Evolutionary conservation across 2,113 vertebrate genomes (phyloP), one percentile per base, ranked within the genome.

Genomic region (Sprattus sprattus): DNA sequence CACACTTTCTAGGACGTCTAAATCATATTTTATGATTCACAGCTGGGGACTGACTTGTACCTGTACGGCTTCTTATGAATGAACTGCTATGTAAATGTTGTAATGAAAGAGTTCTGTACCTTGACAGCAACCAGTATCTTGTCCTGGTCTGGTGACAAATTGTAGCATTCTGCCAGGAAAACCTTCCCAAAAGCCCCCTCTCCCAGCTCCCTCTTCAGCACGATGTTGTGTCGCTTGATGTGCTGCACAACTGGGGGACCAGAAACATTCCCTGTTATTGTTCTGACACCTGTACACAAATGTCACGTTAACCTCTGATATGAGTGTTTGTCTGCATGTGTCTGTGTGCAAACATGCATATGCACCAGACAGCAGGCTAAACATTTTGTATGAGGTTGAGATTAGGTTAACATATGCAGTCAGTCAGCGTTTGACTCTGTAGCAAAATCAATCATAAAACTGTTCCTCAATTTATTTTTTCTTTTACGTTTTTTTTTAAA

Each of bases 181-280:
- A 99, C 98, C 93, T 99, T 99, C 81, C 98, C 98, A 85, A 99
- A 99, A 47, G 98, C 98, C 88, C 98, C 98, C 94, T 99, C 98
- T 86, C 98, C 98, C 82, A 99, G 94, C 92, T 99, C 98, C 88
- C 97, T 95, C 94, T 98, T 99, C 88, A 99, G 94, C 52, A 99
- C 96, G 0, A 99, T 99, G 92, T 99, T 99, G 92, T 99, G 98
- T 80, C 98, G 96, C 90, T 99, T 99, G 94, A 99, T 99, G 92
- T 99, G 98, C 89, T 99, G 97, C 88, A 99, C 98, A 91, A 99
- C 98, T 99, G 93, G 50, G 92, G 93, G 90, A 82, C 91, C 92
- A 95, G 60, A 89, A 82, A 87, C 13, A 89, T 54, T 54, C 52
- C n/a, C 57, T 25, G 22, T 64, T 64, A 64, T 6, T 64, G 22